Base-by-base conservation (phyloP, 2,797 vertebrate species). In the Paratrypauchen microcephalus region DNA sequence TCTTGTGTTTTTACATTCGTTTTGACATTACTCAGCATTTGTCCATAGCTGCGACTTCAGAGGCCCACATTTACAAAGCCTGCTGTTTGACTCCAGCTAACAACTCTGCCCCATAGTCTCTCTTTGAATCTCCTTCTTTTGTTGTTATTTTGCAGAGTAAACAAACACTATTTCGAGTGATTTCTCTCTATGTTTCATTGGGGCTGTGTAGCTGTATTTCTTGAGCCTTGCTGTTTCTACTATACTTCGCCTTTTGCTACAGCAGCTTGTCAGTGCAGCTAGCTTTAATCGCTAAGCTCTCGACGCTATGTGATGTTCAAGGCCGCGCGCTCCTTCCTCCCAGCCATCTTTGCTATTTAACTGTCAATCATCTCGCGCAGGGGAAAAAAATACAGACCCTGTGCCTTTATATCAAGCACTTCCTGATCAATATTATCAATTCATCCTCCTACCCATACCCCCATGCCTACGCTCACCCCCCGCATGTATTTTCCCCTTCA, bases 381-480 rank as follows among this genome's bases (percentile, higher is more conserved):
- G 9, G 81, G 57, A 32, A 80, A 89, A 89, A 86, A 95, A 96
- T 95, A 95, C 91, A 95, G 93, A 93, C 94, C 91, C 92, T 87
- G 76, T 92, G 94, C 94, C 94, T 97, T 96, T 96, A 96, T 98
- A 96, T 96, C 94, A 96, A 95, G 95, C 96, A 93, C 93, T 95
- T 94, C 94, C 94, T 97, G 96, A 98, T 98, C 97, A 98, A 98
- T 98, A 98, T 97, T 95, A 97, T 97, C 95, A 96, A 96, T 97
- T 94, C 94, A 86, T 91, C 88, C 70, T 47, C 41, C 64, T 52
- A 80, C 75, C 88, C 78, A 85, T 83, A 48, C 47, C 41, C 62
- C 61, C 39, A 2, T 23, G 62, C 84, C 70, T 65, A 70, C 76
- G 67, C 48, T 56, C 84, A 76, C 80, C 74, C 83, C 82, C 77